Evolutionary conservation across 2,797 vertebrate species (phyloP), one percentile per base, ranked within the genome.

Genomic region (Picus viridis): DNA sequence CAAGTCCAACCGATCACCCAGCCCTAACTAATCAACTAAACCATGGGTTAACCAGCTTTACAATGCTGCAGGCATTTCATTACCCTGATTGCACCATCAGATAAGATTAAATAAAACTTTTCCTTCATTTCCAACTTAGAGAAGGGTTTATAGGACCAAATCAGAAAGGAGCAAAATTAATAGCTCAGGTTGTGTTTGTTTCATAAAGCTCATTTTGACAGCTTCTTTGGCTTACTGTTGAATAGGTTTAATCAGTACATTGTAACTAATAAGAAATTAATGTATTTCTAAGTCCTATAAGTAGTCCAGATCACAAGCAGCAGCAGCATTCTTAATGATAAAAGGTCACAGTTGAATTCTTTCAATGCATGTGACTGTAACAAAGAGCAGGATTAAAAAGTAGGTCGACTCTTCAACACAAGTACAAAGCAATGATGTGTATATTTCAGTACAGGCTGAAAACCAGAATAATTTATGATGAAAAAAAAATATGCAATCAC

Each of bases 181-280:
- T 86, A 96, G 49, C 34, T 91, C 20, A 39, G 71, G 29, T 76
- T 94, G 61, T 14, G 20, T 89, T 75, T 95, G 68, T 92, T 90
- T 86, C 81, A 94, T n/a, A 95, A 94, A 94, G 19, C 80, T 96
- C 89, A 80, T 29, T 88, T 97, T 23, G 22, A 26, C 67, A 72
- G 67, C 94, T 96, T 96, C 93, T 97, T 97, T 96, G 93, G 32
- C 70, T 89, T 97, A 90, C 86, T 90, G 59, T 91, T 94, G 83
- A 90, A 93, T 58, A 73, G 59, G 36, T 94, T 96, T 86, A 92
- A 92, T 92, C 79, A 93, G 78, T 94, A 93, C 75, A 72, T 56
- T 93, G 56, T 41, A 96, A 96, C 89, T 96, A 97, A 95, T 94
- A 96, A 93, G 68, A 97, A 97, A 95, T 94, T 96, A 97, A 97